Evolutionary conservation across 2,888 invertebrate genomes (phyloP).

Genomic region (Sialis lutaria): DNA sequence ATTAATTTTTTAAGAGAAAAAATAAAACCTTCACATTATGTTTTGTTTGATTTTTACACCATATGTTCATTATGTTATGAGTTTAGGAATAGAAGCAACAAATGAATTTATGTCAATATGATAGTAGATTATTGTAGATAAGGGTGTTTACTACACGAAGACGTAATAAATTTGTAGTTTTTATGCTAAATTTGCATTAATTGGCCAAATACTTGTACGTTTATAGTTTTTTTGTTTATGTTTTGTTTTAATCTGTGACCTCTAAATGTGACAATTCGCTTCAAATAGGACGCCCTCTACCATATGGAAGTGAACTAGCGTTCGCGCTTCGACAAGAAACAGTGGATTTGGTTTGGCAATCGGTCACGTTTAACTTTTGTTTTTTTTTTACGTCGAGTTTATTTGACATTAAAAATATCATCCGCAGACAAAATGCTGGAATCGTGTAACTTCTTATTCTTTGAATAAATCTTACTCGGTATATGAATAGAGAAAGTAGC

Average conservation of each 20-base stretch:
- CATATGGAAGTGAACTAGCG: background rate
- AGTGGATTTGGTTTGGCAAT: background rate
- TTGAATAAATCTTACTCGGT: conserved; percentile 1
- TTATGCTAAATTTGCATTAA: conserved; percentile 10
- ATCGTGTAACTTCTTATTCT: background rate
- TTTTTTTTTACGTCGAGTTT: background rate
- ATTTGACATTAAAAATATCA: background rate
- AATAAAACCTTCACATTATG: conserved; percentile 8
- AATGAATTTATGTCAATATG: background rate
- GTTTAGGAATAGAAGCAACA: background rate
- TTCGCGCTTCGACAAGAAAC: background rate
- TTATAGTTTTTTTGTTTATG: conserved; percentile 7
- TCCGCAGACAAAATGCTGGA: conserved; percentile 5
- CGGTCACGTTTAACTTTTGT: background rate
- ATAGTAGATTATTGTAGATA: no score
- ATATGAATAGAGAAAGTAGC: conserved; percentile 1
- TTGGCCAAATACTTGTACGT: conserved; percentile 4
- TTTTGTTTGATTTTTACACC: background rate
- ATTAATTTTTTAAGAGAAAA: conserved; percentile 13
- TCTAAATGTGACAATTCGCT: no score
- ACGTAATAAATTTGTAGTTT: no score
- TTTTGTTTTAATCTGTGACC: background rate
- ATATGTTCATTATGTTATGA: background rate
- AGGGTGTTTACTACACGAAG: no score
- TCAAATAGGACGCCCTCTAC: no score